phyloP scores from a whole-genome alignment of 2,888 invertebrate species.

The Artemia sinica region DNA sequence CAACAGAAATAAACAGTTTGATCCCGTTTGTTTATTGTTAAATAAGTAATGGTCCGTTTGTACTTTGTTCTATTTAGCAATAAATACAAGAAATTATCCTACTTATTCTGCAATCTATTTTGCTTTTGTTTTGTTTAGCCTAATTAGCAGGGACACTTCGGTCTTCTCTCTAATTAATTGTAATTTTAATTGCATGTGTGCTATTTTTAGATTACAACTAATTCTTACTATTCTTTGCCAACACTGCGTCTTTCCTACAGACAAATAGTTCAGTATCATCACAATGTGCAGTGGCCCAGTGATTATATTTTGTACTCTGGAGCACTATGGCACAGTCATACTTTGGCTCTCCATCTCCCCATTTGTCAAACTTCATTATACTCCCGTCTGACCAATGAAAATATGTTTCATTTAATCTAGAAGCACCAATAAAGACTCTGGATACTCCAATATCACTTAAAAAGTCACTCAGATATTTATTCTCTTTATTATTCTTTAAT shows the following conservation, averaged over 20 bases:
- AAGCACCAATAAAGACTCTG: not conserved
- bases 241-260: conserved; percentile 3
- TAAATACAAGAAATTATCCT: too few relatives aligned
- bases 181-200: too few relatives aligned
- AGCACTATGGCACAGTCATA: not conserved
- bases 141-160: too few relatives aligned
- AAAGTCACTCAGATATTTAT: not conserved
- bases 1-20: too few relatives aligned
- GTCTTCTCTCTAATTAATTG: too few relatives aligned
- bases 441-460: not conserved
- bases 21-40: too few relatives aligned
- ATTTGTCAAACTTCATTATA: not conserved
- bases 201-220: too few relatives aligned
- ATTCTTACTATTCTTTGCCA: not conserved
- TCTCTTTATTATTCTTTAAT: not conserved
- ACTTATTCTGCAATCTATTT: too few relatives aligned
- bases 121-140: too few relatives aligned
- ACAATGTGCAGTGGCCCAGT: not conserved
- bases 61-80: too few relatives aligned
- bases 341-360: conserved; percentile 1
- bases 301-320: not conserved
- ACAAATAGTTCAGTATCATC: not conserved
- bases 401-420: not conserved
- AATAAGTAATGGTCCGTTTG: too few relatives aligned
- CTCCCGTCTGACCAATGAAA: not conserved